Base-by-base conservation (phyloP, 2,797 vertebrate species). In the Cyclura pinguis region DNA sequence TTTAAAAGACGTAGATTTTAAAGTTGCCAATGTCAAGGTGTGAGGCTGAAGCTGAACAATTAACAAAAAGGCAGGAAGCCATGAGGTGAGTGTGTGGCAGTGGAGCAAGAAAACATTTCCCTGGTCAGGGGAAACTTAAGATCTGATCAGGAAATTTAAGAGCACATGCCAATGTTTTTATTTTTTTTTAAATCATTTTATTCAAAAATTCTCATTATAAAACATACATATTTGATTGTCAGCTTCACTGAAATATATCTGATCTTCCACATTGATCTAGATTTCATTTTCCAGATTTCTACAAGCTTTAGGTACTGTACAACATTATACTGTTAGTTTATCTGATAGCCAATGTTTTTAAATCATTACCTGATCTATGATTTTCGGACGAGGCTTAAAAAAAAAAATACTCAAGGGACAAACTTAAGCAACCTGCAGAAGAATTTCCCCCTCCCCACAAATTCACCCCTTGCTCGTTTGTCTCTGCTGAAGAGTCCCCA, bases 401-500 rank as follows among this genome's bases (percentile, higher is more conserved):
- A 59, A 57, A 78, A 47, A 69, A 67, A 78, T 1, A 0, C 29
- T 27, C 47, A 57, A 32, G 42, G 6, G n/a, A 13, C 50, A 47
- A 29, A 7, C 32, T n/a, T 80, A 32, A 47, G 12, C 20, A 72
- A 62, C 18, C 38, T 42, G 7, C 80, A 13, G 55, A 86, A 47
- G 57, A 35, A 47, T 7, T 18, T n/a, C 59, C 72, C 16, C 42
- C 29, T 14, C 57, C 47, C 24, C 42, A 38, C 52, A 83, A 83
- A 67, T 78, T 67, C 59, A 69, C 57, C 50, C 81, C 59, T 88
- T 88, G 62, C 86, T 88, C 80, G 72, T 78, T 77, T 83, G 13
- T 76, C 69, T 76, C 57, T 14, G 6, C 32, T 32, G 73, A 88
- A 69, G 81, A 87, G 38, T 91, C 80, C 80, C 73, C 67, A 47